Percentiles rank a stretch among this genome's conserved stretches.
phyloP scores from a whole-genome alignment of 2,113 vertebrate genomes.

The Brachyistius frenatus region DNA sequence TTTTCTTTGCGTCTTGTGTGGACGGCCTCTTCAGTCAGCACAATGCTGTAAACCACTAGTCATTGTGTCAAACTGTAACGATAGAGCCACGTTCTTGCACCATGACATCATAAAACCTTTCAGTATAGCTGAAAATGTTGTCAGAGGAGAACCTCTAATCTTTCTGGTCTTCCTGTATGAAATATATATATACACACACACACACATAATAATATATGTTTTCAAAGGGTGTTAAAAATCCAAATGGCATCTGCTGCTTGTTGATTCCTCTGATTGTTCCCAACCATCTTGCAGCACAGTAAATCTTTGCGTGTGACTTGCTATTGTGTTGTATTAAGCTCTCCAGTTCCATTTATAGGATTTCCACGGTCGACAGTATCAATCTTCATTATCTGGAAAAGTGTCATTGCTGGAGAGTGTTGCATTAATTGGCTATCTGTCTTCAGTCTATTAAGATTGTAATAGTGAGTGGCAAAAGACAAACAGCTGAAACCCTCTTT shows the following conservation, averaged over 20 bases:
- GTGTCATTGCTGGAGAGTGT: constrained; percentile 52
- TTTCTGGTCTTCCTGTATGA: constrained; percentile 9
- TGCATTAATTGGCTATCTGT: constrained; percentile 73
- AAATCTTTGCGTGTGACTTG: constrained; percentile 37
- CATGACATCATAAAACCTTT: not conserved
- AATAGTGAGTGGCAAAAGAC: constrained; percentile 68
- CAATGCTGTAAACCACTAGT: not conserved
- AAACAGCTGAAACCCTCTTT: constrained; percentile 55
- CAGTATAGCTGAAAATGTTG: not conserved
- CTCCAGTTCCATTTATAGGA: constrained; percentile 51
- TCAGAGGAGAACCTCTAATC: not conserved
- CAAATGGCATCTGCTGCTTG: not conserved
- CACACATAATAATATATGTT: not conserved
- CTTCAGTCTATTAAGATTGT: constrained; percentile 73
- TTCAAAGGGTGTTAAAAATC: not conserved
- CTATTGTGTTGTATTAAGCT: constrained; percentile 60
- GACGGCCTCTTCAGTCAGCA: not conserved
- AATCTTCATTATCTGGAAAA: constrained; percentile 76
- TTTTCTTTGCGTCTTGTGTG: not conserved
- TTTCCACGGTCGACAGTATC: constrained; percentile 53
- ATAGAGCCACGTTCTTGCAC: not conserved
- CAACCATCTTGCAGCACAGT: constrained; percentile 3
- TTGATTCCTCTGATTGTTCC: constrained; percentile 41
- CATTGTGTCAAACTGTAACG: not conserved
- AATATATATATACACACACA: too few relatives aligned